Evolutionary conservation across 2,888 invertebrate genomes (phyloP).

Genomic region (Hetaerina titia): DNA sequence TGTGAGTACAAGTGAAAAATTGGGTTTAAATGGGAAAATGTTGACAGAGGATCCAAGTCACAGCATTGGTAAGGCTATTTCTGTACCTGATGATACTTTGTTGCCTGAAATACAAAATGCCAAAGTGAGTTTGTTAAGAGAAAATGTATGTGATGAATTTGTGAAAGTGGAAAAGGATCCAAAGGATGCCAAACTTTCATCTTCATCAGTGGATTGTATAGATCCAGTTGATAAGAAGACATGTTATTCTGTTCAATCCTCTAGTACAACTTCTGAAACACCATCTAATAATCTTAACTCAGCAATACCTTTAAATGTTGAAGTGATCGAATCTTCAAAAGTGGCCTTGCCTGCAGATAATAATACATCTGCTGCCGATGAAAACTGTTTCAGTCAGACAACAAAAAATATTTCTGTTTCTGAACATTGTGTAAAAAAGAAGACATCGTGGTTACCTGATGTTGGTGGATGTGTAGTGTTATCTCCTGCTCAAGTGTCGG

Average conservation of each 20-base stretch:
- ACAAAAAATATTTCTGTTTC: neutral
- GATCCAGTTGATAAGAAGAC: neutral
- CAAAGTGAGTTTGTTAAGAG: neutral
- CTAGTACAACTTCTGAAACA: neutral
- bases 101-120: neutral
- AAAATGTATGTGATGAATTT: neutral
- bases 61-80: neutral
- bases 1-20: neutral
- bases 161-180: neutral
- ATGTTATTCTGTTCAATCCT: neutral
- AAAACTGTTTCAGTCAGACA: neutral
- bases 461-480: neutral
- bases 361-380: neutral
- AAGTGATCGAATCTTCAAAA: neutral
- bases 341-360: conserved; percentile 1
- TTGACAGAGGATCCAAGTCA: neutral
- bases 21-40: neutral
- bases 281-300: neutral
- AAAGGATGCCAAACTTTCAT: neutral
- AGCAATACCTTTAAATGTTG: conserved; percentile 4
- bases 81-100: neutral
- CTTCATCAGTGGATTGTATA: neutral
- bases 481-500: neutral
- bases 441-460: neutral
- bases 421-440: neutral